Percentiles rank a stretch among this genome's conserved stretches.
Evolutionary conservation across 2,888 invertebrate genomes (phyloP).

Genomic region (Blastobasis lacticolella): DNA sequence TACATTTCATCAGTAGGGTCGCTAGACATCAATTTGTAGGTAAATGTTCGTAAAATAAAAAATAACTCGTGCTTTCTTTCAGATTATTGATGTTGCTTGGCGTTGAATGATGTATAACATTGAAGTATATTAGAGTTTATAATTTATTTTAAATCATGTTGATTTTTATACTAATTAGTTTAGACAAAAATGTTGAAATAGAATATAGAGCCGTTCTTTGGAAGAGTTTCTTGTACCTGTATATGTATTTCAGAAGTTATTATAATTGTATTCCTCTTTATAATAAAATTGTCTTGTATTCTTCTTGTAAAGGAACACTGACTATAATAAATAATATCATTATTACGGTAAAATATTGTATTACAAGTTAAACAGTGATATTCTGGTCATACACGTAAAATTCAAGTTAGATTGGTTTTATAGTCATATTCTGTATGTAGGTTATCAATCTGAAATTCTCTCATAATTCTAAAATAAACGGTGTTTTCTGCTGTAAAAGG

Average conservation of each 20-base stretch:
- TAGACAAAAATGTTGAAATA: slow-evolving; percentile 65
- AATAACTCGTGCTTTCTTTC: slow-evolving; percentile 57
- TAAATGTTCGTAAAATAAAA: slow-evolving; percentile 50
- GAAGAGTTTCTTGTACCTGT: slow-evolving; percentile 50
- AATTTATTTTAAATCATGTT: slow-evolving; percentile 58
- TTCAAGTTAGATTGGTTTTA: slow-evolving; percentile 73
- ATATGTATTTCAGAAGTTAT: slow-evolving; percentile 57
- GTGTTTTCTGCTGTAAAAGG: slow-evolving; percentile 71
- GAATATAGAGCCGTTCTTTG: slow-evolving; percentile 53
- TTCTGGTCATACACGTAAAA: slow-evolving; percentile 55
- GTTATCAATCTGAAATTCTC: slow-evolving; percentile 76
- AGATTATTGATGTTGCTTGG: slow-evolving; percentile 65
- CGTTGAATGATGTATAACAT: slow-evolving; percentile 65
- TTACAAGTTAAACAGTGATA: slow-evolving; percentile 48
- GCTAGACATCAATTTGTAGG: slow-evolving; percentile 68
- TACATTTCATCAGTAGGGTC: slow-evolving; percentile 53
- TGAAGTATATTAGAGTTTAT: slow-evolving; percentile 54
- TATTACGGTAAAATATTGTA: slow-evolving; percentile 38
- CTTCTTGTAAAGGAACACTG: slow-evolving; percentile 63
- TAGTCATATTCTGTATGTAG: slow-evolving; percentile 74
- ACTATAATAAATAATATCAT: slow-evolving; percentile 33
- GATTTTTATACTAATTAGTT: slow-evolving; percentile 61
- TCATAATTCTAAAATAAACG: slow-evolving; percentile 76
- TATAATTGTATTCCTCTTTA: slow-evolving; percentile 55
- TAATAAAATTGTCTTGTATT: slow-evolving; percentile 56